These are phyloP conservation scores for Caenorhabditis briggsae DNA, from an alignment of 1,140 invertebrate species.

Conservation along the genomic window DNA sequence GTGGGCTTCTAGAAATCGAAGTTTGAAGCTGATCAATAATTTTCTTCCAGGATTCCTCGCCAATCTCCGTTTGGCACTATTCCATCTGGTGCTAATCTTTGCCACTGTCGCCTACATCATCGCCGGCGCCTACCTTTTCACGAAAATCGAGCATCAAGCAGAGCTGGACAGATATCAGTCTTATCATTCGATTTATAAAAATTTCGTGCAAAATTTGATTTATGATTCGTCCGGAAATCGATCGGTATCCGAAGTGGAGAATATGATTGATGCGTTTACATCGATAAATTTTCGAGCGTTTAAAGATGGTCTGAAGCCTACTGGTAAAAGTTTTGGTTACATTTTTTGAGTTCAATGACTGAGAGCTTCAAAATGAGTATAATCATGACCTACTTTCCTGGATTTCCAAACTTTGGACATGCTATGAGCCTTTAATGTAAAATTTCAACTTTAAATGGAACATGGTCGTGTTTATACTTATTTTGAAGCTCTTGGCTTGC, in stretches of 20 bases:
- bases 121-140: constrained; percentile 26
- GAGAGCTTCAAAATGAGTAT: too few species aligned
- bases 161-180: constrained; percentile 38
- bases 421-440: too few species aligned
- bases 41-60: constrained; percentile 39
- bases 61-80: constrained; percentile 23
- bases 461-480: too few species aligned
- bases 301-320: constrained; percentile 30
- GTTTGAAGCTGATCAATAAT: background rate
- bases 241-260: background rate
- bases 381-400: too few species aligned
- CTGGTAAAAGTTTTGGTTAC: background rate
- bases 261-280: constrained; percentile 19
- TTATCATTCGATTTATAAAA: constrained; percentile 14
- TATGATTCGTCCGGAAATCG: constrained; percentile 16
- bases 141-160: constrained; percentile 39
- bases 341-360: too few species aligned
- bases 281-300: constrained; percentile 44
- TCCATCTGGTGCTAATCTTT: constrained; percentile 38
- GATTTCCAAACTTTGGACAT: too few species aligned
- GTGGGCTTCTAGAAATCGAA: too few species aligned
- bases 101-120: constrained; percentile 48
- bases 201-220: constrained; percentile 2
- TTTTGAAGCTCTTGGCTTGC: too few species aligned
- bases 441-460: too few species aligned